Percentiles rank a stretch among this genome's conserved stretches.
These are phyloP conservation scores for Salarias fasciatus DNA, from an alignment of 2,797 vertebrate species.

Conservation along the genomic window DNA sequence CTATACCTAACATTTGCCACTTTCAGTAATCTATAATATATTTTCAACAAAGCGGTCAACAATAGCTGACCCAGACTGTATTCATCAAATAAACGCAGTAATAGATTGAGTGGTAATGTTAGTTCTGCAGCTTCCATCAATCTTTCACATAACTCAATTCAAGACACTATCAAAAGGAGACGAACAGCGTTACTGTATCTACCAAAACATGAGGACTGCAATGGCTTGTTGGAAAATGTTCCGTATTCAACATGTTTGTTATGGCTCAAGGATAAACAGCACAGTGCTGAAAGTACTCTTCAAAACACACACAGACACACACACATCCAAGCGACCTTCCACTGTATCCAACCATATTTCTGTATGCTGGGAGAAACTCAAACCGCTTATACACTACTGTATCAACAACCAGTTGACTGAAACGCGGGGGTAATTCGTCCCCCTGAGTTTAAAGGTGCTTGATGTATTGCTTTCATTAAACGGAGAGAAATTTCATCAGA, in stretches of 20 bases:
- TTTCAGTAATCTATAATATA: no score
- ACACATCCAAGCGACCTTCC: not conserved
- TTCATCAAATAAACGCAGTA: no score
- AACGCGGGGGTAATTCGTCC: slow-evolving; percentile 1
- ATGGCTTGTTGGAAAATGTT: not conserved
- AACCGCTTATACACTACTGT: not conserved
- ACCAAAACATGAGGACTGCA: not conserved
- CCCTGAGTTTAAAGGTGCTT: slow-evolving; percentile 15
- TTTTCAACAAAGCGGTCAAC: no score
- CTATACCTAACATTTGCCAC: no score
- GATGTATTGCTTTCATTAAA: slow-evolving; percentile 53
- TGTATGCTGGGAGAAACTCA: not conserved
- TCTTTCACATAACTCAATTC: no score
- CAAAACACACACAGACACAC: slow-evolving; percentile 3
- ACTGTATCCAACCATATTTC: not conserved
- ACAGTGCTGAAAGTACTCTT: no score
- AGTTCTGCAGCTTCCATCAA: no score
- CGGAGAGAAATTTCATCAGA: slow-evolving; percentile 15
- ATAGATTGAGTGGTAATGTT: no score
- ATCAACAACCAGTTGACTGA: slow-evolving; percentile 5
- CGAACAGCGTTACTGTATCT: not conserved
- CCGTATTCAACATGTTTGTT: slow-evolving; percentile 4
- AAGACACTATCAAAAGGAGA: not conserved
- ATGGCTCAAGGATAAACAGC: not conserved
- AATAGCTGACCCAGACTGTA: no score